Conservation (phyloP, 2,113 vertebrate genomes). For the Marmota monax region DNA sequence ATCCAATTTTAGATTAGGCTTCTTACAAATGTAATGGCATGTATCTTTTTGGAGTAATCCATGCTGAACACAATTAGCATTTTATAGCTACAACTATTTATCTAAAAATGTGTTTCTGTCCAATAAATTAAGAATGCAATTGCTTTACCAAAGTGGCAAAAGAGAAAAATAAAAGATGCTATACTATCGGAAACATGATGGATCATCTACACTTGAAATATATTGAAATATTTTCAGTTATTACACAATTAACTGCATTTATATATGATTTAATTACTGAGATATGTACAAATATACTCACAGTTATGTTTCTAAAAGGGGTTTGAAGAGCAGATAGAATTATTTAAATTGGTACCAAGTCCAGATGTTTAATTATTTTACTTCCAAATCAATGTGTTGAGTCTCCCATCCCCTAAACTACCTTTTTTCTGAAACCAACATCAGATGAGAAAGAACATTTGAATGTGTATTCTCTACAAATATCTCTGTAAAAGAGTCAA, state of each 20-base stretch:
- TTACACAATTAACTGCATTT: not conserved
- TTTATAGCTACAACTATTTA: slow-evolving; percentile 65
- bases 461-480: not conserved
- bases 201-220: not conserved
- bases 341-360: slow-evolving; percentile 36
- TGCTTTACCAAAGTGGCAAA: not conserved
- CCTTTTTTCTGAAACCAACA: not conserved
- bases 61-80: slow-evolving; percentile 59
- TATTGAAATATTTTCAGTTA: slow-evolving; percentile 18
- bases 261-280: not conserved
- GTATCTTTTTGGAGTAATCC: slow-evolving; percentile 39
- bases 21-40: slow-evolving; percentile 56
- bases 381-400: not conserved
- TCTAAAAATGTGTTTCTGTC: slow-evolving; percentile 58
- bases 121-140: slow-evolving; percentile 40
- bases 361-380: slow-evolving; percentile 40
- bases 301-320: not conserved
- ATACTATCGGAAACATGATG: not conserved
- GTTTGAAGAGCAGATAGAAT: slow-evolving; percentile 18
- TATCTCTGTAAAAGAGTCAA: not conserved
- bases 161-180: not conserved
- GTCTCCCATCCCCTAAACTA: not conserved
- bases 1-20: slow-evolving; percentile 41
- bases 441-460: not conserved
- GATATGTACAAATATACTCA: not conserved